Evolutionary conservation across 1,140 invertebrate species (phyloP).

Genomic region (Sinonovacula constricta): DNA sequence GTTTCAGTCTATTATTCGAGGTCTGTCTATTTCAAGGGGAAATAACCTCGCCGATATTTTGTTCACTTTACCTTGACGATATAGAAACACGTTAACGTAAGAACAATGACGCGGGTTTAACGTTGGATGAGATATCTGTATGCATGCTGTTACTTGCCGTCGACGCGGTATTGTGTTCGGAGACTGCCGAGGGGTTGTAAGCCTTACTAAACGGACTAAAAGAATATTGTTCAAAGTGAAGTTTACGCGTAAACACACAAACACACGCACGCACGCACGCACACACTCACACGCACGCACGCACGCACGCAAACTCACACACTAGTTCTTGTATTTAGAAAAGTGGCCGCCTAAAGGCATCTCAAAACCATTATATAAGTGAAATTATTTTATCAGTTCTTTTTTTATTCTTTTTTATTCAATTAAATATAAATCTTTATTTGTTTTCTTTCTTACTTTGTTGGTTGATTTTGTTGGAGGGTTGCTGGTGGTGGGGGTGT

Average conservation of each 20-base stretch:
- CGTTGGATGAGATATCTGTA: neutral
- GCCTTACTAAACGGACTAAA: neutral
- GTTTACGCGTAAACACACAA: neutral
- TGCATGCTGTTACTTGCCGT: neutral
- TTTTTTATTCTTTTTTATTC: no score
- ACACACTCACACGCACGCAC: no score
- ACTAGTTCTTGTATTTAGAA: neutral
- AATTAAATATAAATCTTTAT: no score
- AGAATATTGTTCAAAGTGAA: neutral
- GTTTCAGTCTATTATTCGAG: no score
- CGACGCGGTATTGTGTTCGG: neutral
- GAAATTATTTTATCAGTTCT: no score
- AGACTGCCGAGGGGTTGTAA: neutral
- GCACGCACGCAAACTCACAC: no score
- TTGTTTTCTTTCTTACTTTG: no score
- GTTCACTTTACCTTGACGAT: neutral
- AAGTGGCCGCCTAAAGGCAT: neutral
- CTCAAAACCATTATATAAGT: no score
- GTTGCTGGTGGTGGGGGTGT: no score
- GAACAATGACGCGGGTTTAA: neutral
- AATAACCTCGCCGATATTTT: neutral
- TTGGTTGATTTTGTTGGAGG: no score
- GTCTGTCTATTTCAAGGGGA: neutral
- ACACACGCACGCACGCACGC: no score
- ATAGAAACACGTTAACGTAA: neutral